phyloP scores from a whole-genome alignment of 2,113 vertebrate genomes.

The Alexandromys fortis region DNA sequence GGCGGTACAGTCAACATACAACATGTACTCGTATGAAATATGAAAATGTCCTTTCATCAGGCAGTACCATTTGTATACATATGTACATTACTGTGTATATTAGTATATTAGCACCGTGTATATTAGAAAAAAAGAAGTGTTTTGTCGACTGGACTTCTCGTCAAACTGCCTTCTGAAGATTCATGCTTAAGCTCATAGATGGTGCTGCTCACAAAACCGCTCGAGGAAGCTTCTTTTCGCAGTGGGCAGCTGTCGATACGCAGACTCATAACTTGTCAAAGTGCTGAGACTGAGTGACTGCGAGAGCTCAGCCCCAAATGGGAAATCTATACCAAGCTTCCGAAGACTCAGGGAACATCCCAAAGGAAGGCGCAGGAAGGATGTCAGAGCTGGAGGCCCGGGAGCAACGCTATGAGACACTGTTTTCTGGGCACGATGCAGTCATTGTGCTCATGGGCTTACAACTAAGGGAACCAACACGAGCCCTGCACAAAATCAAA shows the following conservation, averaged over 20 bases:
- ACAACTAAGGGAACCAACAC: background rate
- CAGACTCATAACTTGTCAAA: background rate
- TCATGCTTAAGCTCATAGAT: background rate
- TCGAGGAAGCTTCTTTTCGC: background rate
- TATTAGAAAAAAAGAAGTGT: background rate
- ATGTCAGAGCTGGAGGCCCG: too few species aligned
- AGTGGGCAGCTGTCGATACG: background rate
- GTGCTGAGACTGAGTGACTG: background rate
- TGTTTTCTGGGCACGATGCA: too few species aligned
- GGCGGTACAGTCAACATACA: too few species aligned
- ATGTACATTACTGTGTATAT: background rate
- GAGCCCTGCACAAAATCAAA: background rate
- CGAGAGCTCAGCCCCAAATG: background rate
- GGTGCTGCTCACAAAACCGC: background rate
- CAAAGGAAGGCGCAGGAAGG: background rate
- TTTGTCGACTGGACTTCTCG: background rate
- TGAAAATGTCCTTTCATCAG: too few species aligned
- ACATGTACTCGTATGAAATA: background rate
- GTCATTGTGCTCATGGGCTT: background rate
- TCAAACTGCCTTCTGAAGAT: background rate
- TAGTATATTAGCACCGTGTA: background rate
- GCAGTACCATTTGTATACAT: too few species aligned
- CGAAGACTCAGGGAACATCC: background rate
- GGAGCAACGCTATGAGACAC: too few species aligned
- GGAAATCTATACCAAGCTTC: background rate